phyloP scores from a whole-genome alignment of 1,140 invertebrate genomes.

The Zaprionus lachaisei region DNA sequence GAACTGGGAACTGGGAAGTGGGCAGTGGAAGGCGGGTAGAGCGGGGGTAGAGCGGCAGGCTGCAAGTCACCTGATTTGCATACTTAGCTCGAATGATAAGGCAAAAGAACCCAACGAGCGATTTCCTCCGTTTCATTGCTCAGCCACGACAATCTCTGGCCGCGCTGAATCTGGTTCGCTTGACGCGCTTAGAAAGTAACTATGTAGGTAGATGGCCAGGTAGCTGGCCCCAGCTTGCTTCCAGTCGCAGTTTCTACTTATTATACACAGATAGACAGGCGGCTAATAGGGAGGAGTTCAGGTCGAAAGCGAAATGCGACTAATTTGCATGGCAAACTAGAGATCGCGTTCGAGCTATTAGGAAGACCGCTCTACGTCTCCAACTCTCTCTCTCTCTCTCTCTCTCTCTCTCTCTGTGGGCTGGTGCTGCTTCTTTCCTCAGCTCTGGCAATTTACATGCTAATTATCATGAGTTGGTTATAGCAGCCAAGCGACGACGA shows the following conservation, averaged over 20 bases:
- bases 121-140: conserved; percentile 9
- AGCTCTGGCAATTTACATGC: conserved; percentile 66
- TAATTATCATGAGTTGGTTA: conserved; percentile 76
- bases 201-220: not conserved
- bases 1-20: not conserved
- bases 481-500: conserved; percentile 25
- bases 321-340: conserved; percentile 54
- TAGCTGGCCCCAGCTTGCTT: not conserved
- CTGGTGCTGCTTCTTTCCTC: conserved; percentile 53
- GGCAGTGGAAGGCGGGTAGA: too few relatives aligned
- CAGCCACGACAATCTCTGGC: conserved; percentile 11
- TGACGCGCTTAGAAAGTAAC: conserved; percentile 32
- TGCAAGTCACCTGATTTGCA: conserved; percentile 56
- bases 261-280: conserved; percentile 14
- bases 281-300: conserved; percentile 45
- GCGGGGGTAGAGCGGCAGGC: not conserved
- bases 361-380: conserved; percentile 18
- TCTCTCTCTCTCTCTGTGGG: not conserved
- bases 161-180: not conserved
- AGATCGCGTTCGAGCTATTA: conserved; percentile 41
- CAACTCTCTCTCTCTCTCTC: not conserved
- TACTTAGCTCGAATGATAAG: conserved; percentile 44
- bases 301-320: conserved; percentile 51
- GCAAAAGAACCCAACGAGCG: conserved; percentile 13
- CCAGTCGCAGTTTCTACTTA: conserved; percentile 37